Evolutionary conservation across 1,140 invertebrate genomes (phyloP), one percentile per base, ranked within the genome.

Genomic region (Orussus abietinus): DNA sequence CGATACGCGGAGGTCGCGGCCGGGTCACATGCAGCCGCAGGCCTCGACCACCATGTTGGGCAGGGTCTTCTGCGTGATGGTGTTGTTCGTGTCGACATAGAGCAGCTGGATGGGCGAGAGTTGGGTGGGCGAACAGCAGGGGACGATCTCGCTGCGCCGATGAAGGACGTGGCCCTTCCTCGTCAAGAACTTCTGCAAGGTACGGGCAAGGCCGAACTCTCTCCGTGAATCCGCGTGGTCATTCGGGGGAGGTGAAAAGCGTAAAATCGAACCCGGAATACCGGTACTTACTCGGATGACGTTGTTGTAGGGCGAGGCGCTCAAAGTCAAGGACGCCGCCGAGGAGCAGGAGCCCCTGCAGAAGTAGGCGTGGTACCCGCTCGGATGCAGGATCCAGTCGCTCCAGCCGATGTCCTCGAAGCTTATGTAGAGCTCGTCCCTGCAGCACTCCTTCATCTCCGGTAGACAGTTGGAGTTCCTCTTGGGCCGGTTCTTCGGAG

Each of bases 371-470:
- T 90, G 78, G 61, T 91, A 92, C 0, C 84, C 85, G 7, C 72
- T 75, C 0, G 90, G 90, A 31, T 83, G 76, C 12, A 92, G 77
- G 36, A 94, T 90, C 86, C 88, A 92, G 64, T 90, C 83, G 49
- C 83, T 82, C 90, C 89, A 93, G 28, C 88, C 88, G 26, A 93
- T 83, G 17, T 89, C 86, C 14, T 78, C 79, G 59, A 93, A 92
- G 44, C 82, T 85, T 10, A 93, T 83, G 53, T 85, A 84, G 0
- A 92, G 72, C 9, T 83, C 83, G 58, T 92, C 88, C 18, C 88
- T 71, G 55, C 90, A 93, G 62, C 90, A 93, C 51, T 89, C 85
- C 26, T 79, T 81, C 51, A 81, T 78, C 10, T 79, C 81, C 5
- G 79, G 75, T 0, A 75, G 66, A 55, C 88, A 91, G 53, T 88